These are phyloP conservation scores for Caenorhabditis sinica DNA, from an alignment of 2,888 invertebrate genomes.

Conservation along the genomic window DNA sequence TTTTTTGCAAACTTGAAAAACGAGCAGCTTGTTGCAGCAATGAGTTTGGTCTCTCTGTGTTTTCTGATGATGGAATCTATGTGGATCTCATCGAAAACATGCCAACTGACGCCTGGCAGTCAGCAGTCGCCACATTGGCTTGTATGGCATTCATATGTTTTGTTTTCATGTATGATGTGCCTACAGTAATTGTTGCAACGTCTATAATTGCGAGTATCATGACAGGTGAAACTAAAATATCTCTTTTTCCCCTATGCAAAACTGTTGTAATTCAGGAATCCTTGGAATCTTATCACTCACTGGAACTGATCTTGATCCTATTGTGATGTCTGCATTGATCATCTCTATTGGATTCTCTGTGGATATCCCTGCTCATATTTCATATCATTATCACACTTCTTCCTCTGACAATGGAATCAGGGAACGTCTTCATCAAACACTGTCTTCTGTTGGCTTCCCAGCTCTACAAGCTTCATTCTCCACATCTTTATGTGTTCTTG, in stretches of 20 bases:
- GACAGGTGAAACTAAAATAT: constrained; percentile 33
- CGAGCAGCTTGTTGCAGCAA: constrained; percentile 2
- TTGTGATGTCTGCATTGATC: constrained; percentile 82
- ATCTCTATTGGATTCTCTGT: constrained; percentile 82
- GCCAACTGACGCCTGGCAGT: constrained; percentile 81
- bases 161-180: constrained; percentile 80
- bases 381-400: constrained; percentile 79
- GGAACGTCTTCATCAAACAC: constrained; percentile 50
- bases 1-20: constrained; percentile 6
- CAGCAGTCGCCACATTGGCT: constrained; percentile 79
- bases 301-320: constrained; percentile 81
- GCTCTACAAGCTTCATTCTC: constrained; percentile 75
- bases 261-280: constrained; percentile 70
- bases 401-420: constrained; percentile 49
- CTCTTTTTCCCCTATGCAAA: not conserved
- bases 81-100: constrained; percentile 81
- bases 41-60: constrained; percentile 78
- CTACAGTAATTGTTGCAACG: constrained; percentile 81
- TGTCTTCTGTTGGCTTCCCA: constrained; percentile 77
- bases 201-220: constrained; percentile 58
- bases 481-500: constrained; percentile 68
- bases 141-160: constrained; percentile 82
- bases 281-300: constrained; percentile 80
- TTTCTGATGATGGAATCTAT: constrained; percentile 80
- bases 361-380: constrained; percentile 82